Conservation (phyloP, 2,888 invertebrate genomes). For the Microplitis manilae region DNA sequence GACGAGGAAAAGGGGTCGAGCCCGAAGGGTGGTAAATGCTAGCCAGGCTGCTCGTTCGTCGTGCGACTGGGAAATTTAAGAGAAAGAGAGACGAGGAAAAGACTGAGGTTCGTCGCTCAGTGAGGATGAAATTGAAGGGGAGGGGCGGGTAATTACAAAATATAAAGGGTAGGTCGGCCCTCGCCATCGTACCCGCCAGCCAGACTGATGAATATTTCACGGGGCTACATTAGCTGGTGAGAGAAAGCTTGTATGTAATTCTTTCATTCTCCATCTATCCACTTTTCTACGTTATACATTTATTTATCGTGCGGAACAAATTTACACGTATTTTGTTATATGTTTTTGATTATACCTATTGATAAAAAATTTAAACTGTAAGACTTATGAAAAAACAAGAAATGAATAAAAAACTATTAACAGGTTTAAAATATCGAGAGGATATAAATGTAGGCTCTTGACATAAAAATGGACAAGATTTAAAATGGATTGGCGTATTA, state of each 20-base stretch:
- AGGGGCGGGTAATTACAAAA: conserved; percentile 69
- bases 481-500: neutral
- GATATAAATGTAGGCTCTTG: neutral
- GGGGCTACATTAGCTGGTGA: conserved; percentile 68
- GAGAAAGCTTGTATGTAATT: conserved; percentile 61
- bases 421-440: neutral
- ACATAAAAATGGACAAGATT: neutral
- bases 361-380: no score
- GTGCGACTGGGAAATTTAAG: conserved; percentile 24
- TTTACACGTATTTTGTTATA: neutral
- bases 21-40: conserved; percentile 48
- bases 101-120: conserved; percentile 55
- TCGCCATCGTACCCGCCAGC: conserved; percentile 59
- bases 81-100: conserved; percentile 44
- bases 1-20: conserved; percentile 34
- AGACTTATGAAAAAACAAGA: neutral
- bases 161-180: conserved; percentile 68
- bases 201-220: conserved; percentile 71
- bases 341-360: no score
- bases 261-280: conserved; percentile 58
- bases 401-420: conserved; percentile 15
- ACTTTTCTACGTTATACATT: neutral
- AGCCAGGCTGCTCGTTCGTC: neutral
- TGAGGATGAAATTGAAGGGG: conserved; percentile 47
- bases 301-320: conserved; percentile 20